Evolutionary conservation across 1,140 invertebrate species (phyloP).

Genomic region (Metaphire vulgaris): DNA sequence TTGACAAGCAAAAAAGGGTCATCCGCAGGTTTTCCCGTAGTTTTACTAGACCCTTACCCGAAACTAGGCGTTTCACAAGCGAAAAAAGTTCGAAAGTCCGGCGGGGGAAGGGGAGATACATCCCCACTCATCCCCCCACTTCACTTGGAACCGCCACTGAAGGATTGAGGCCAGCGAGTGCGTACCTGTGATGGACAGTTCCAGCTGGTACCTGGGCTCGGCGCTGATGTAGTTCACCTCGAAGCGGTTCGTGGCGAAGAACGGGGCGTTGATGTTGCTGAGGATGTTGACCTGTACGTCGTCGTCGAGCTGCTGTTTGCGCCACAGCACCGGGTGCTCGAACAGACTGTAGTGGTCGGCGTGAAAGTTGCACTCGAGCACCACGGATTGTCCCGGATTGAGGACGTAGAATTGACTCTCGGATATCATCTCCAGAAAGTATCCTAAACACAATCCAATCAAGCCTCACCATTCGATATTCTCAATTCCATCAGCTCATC

Average conservation of each 20-base stretch:
- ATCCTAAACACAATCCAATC: no score
- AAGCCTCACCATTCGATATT: no score
- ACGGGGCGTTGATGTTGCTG: constrained; percentile 30
- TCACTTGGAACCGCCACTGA: no score
- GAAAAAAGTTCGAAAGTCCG: no score
- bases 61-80: no score
- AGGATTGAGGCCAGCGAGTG: no score
- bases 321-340: constrained; percentile 27
- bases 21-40: no score
- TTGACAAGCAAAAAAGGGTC: no score
- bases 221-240: constrained; percentile 18
- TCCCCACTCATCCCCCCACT: no score
- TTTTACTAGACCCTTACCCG: no score
- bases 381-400: constrained; percentile 13
- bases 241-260: constrained; percentile 21
- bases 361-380: constrained; percentile 27
- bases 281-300: constrained; percentile 22
- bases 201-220: constrained; percentile 21
- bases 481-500: no score
- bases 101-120: no score
- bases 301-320: constrained; percentile 24
- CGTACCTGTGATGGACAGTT: constrained; percentile 25
- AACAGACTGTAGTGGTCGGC: constrained; percentile 24
- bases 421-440: constrained; percentile 24
- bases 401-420: constrained; percentile 26